A percentile compares a stretch with the other conserved stretches of the same genome.
These are phyloP conservation scores for human (Homo sapiens) DNA, from an alignment of 2,113 vertebrate species.

Conservation along the genomic window GRCh38 chr5:62765501-62766000, in stretches of 20 bases:
- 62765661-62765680: neutral
- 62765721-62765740: neutral
- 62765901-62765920: neutral
- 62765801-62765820: neutral
- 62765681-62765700: neutral
- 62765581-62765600: neutral
- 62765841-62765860: neutral
- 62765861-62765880: neutral
- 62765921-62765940: neutral
- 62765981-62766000: conserved; percentile 42
- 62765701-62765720: neutral
- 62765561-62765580: too few species aligned
- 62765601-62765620: neutral
- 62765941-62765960: neutral
- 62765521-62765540: neutral
- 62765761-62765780: neutral
- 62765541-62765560: neutral
- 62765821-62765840: neutral
- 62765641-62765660: neutral
- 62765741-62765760: neutral
- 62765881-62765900: neutral
- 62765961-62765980: neutral
- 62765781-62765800: neutral
- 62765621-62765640: neutral
- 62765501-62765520: neutral